Evolutionary conservation across 2,113 vertebrate genomes (phyloP).

Genomic region (Pycnonotus jocosus): DNA sequence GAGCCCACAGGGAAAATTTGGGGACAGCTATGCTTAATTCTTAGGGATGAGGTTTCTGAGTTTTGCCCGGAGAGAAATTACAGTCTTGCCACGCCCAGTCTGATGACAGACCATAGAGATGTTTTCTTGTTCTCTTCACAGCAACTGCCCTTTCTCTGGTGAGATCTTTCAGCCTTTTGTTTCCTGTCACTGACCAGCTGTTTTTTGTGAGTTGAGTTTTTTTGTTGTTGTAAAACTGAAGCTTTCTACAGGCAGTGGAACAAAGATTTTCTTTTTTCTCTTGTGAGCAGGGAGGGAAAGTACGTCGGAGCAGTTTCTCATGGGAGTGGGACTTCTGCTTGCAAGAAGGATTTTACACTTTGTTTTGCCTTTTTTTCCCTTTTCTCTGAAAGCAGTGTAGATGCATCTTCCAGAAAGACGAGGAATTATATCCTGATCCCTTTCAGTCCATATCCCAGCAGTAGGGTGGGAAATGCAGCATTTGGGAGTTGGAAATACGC

Average conservation of each 20-base stretch:
- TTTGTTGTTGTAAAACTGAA: slow-evolving; percentile 44
- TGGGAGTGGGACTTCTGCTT: slow-evolving; percentile 28
- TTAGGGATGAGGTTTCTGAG: background rate
- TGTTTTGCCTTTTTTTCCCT: background rate
- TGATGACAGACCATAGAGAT: background rate
- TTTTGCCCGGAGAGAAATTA: background rate
- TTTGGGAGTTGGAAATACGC: background rate
- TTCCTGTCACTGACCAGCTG: slow-evolving; percentile 34
- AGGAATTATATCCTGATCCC: background rate
- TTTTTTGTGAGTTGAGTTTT: slow-evolving; percentile 41
- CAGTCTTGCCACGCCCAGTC: background rate
- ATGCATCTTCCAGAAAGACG: background rate
- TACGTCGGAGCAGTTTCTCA: slow-evolving; percentile 1
- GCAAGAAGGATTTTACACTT: slow-evolving; percentile 36
- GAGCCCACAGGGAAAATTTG: background rate
- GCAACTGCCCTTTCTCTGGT: background rate
- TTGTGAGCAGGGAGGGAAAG: slow-evolving; percentile 40
- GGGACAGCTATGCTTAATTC: background rate
- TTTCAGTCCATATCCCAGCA: background rate
- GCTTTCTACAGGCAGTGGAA: slow-evolving; percentile 34
- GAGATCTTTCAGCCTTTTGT: slow-evolving; percentile 50
- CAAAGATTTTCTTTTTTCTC: slow-evolving; percentile 51
- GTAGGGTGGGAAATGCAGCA: slow-evolving; percentile 6
- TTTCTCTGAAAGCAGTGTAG: background rate
- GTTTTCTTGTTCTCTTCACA: background rate